A percentile compares a stretch with the other conserved stretches of the same genome.
These are phyloP conservation scores for Luehdorfia chinensis DNA, from an alignment of 1,140 invertebrate species.

Conservation along the genomic window DNA sequence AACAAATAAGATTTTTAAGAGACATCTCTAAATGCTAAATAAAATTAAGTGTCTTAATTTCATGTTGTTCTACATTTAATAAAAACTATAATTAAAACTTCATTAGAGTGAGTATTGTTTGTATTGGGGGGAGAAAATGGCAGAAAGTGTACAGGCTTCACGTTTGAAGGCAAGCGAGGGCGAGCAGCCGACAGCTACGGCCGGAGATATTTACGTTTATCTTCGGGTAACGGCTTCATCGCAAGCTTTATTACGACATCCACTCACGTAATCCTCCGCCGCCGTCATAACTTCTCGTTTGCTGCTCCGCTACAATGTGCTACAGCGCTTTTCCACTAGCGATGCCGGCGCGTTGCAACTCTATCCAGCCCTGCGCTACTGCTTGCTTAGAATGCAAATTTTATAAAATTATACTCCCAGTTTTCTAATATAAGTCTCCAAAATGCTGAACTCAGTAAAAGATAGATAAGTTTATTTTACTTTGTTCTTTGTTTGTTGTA, in stretches of 20 bases:
- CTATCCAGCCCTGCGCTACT: conserved; percentile 9
- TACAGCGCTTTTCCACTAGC: conserved; percentile 58
- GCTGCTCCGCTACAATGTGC: conserved; percentile 65
- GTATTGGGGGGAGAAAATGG: conserved; percentile 10
- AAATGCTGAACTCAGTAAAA: not conserved
- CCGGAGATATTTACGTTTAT: conserved; percentile 75
- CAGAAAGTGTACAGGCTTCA: conserved; percentile 24
- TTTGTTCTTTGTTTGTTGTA: not conserved
- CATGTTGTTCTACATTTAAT: too few species aligned
- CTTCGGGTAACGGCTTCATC: conserved; percentile 75
- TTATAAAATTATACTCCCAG: not conserved
- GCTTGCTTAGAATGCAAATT: conserved; percentile 21
- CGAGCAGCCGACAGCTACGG: conserved; percentile 51
- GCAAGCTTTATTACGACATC: conserved; percentile 77
- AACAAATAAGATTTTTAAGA: too few species aligned
- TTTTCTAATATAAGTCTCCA: not conserved
- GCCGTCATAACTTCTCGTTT: conserved; percentile 75
- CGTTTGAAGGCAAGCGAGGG: conserved; percentile 28
- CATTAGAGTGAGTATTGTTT: too few species aligned
- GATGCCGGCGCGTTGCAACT: conserved; percentile 21
- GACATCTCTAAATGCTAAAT: too few species aligned
- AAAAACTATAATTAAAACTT: too few species aligned
- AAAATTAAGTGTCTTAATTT: too few species aligned
- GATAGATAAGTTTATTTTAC: not conserved
- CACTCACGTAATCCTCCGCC: conserved; percentile 74